A percentile compares a stretch with the other conserved stretches of the same genome.
Evolutionary conservation across 1,140 invertebrate genomes (phyloP).

Genomic region (Brachionus rotundiformis): DNA sequence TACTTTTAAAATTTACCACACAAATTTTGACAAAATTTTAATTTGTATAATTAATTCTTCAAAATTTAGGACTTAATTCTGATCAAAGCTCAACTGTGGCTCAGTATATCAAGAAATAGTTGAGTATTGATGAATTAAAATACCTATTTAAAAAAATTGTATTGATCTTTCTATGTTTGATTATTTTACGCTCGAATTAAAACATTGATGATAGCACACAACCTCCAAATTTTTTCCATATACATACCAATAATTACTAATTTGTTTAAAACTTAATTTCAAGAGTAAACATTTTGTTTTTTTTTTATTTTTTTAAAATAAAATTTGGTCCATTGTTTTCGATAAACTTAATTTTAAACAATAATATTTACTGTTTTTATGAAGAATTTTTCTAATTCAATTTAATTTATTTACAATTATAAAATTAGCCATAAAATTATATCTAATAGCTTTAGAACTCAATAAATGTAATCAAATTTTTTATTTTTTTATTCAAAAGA

Average conservation of each 20-base stretch:
- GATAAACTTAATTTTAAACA: background rate
- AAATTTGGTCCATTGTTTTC: background rate
- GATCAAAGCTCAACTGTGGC: background rate
- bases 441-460: background rate
- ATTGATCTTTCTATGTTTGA: background rate
- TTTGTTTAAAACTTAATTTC: slow-evolving; percentile 17
- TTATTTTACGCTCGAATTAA: slow-evolving; percentile 32
- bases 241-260: slow-evolving; percentile 29
- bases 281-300: slow-evolving; percentile 27
- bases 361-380: slow-evolving; percentile 44
- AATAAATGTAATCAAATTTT: background rate
- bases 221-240: background rate
- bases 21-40: background rate
- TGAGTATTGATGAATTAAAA: background rate
- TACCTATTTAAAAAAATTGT: slow-evolving; percentile 15
- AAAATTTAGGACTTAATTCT: background rate
- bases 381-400: background rate
- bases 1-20: background rate
- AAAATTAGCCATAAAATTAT: background rate
- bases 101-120: background rate
- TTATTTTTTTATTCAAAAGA: background rate
- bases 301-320: background rate
- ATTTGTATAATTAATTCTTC: background rate
- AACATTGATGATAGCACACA: background rate
- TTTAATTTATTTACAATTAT: background rate